These are phyloP conservation scores for Casuarius casuarius DNA, from an alignment of 2,113 vertebrate genomes.

Conservation along the genomic window DNA sequence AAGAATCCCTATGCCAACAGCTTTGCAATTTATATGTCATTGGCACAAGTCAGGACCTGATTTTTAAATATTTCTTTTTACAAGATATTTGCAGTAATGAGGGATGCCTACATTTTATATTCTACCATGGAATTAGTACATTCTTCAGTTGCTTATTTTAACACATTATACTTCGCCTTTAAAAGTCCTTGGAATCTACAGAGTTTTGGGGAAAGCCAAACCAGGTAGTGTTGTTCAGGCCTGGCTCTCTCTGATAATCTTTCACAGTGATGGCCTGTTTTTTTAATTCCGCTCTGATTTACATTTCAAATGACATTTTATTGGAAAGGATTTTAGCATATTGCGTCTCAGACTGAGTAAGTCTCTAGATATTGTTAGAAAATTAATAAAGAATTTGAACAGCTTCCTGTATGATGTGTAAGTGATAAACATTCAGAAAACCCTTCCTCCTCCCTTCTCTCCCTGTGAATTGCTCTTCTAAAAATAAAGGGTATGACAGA, in stretches of 20 bases:
- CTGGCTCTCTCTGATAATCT: neutral
- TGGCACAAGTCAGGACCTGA: neutral
- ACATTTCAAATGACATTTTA: conserved; percentile 16
- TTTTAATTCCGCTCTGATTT: neutral
- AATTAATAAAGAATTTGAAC: conserved; percentile 43
- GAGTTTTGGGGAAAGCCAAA: neutral
- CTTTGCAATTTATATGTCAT: neutral
- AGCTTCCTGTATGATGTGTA: conserved; percentile 42
- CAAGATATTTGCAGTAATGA: neutral
- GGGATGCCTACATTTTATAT: neutral
- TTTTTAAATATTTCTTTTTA: neutral
- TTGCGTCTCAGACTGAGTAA: conserved; percentile 35
- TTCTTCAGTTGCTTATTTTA: neutral
- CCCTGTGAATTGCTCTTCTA: conserved; percentile 44
- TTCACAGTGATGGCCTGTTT: neutral
- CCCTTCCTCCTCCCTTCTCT: conserved; percentile 23
- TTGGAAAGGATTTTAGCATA: neutral
- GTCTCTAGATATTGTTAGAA: conserved; percentile 42
- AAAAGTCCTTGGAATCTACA: neutral
- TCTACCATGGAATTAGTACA: neutral
- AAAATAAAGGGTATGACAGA: conserved; percentile 62
- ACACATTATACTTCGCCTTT: neutral
- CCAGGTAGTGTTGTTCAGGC: neutral
- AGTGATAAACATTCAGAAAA: conserved; percentile 33
- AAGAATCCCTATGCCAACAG: neutral